Base-by-base conservation (phyloP, 2,113 vertebrate species). In the Apaloderma vittatum region DNA sequence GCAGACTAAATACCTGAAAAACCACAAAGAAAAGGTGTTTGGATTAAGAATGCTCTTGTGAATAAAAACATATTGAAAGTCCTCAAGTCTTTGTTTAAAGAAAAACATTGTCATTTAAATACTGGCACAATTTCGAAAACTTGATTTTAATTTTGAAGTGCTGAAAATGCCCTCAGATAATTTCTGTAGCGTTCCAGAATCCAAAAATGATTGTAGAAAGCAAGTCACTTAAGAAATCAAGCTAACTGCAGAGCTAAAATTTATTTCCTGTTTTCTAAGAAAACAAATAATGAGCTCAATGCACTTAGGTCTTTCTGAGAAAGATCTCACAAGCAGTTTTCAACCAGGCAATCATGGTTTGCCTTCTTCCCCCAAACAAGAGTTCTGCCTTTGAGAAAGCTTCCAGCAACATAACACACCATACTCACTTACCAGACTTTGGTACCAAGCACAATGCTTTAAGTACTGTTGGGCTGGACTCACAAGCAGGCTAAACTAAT, bases 191-290 rank as follows among this genome's bases (percentile, higher is more conserved):
- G 68, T 94, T 96, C 90, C 74, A 85, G 78, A 88, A 77, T 18
- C 68, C 77, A 58, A 29, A 78, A 68, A 52, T 27, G 34, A 94
- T 72, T 0, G 0, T 2, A 94, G 58, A 90, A 84, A 93, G 65
- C 76, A 81, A 83, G 59, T 58, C 72, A 83, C 79, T 52, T 89
- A 75, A 90, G 84, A 96, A 96, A 95, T 73, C 58, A 94, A 88
- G 52, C 55, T 95, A 52, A 85, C 43, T 54, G 40, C 45, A 65
- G 51, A 96, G 57, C 71, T 97, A 36, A 88, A 96, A 93, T 40
- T 87, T 5, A 91, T 95, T 94, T 97, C 91, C 94, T 94, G 48
- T 94, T 98, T 97, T 93, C 95, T 96, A 97, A 96, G 95, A 96
- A 97, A 98, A 98, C 23, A 95, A 71, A 71, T 76, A 63, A 58